phyloP scores from a whole-genome alignment of 2,888 invertebrate genomes.

The Heliconius erato region DNA sequence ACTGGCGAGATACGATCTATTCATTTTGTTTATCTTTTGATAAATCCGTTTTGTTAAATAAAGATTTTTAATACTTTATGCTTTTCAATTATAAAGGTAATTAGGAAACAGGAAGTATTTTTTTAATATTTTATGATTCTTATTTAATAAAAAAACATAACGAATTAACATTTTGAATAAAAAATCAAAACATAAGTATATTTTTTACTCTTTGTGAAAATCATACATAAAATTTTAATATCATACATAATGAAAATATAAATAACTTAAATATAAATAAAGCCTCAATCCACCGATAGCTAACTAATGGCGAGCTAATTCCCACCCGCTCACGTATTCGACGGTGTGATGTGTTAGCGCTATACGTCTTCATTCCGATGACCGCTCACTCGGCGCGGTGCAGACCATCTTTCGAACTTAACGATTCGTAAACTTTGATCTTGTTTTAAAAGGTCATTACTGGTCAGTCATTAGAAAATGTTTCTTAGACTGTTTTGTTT shows the following conservation, averaged over 20 bases:
- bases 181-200: too few relatives aligned
- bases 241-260: too few relatives aligned
- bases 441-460: neutral
- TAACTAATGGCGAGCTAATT: conserved; percentile 33
- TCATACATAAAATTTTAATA: too few relatives aligned
- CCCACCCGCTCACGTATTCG: conserved; percentile 18
- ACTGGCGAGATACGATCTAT: neutral
- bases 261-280: too few relatives aligned
- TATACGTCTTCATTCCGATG: conserved; percentile 79
- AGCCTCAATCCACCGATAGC: neutral
- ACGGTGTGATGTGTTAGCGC: conserved; percentile 70
- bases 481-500: neutral
- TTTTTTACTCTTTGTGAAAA: too few relatives aligned
- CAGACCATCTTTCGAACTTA: conserved; percentile 57
- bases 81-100: too few relatives aligned
- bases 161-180: too few relatives aligned
- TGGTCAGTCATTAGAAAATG: neutral
- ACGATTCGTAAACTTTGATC: conserved; percentile 23
- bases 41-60: neutral
- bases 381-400: conserved; percentile 75
- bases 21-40: neutral
- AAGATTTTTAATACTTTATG: neutral
- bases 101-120: too few relatives aligned
- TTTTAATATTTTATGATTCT: too few relatives aligned
- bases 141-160: too few relatives aligned